Percentiles rank a stretch among this genome's conserved stretches.
These are phyloP conservation scores for Oeneis ivallda DNA, from an alignment of 2,888 invertebrate genomes.

Conservation along the genomic window DNA sequence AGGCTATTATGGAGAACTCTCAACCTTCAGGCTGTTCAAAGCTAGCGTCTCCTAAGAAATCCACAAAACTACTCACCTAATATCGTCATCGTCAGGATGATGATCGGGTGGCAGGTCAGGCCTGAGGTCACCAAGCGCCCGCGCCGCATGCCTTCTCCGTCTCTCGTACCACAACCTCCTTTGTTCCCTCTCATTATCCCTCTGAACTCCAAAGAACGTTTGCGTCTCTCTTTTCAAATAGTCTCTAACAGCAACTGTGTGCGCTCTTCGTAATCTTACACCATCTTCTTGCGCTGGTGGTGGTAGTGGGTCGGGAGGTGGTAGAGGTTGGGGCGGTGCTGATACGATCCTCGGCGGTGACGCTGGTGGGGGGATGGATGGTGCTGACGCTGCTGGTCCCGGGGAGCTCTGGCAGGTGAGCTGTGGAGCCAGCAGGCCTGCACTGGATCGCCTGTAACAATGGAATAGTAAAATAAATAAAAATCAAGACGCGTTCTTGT, in stretches of 20 bases:
- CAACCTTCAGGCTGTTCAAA: too few species aligned
- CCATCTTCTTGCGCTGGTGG: constrained; percentile 72
- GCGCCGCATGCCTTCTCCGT: constrained; percentile 88
- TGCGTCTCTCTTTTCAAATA: constrained; percentile 91
- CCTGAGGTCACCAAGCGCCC: constrained; percentile 84
- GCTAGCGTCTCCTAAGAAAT: background rate
- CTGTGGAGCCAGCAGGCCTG: constrained; percentile 72
- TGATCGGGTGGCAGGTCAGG: constrained; percentile 82
- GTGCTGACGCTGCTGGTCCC: constrained; percentile 60
- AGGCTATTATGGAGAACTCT: too few species aligned
- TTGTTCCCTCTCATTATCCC: constrained; percentile 87
- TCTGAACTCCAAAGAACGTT: constrained; percentile 92
- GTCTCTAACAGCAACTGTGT: constrained; percentile 76
- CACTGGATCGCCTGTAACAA: constrained; percentile 76
- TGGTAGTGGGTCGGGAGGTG: constrained; percentile 60
- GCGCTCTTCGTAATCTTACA: constrained; percentile 70
- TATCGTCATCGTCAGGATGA: constrained; percentile 82
- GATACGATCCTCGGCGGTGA: constrained; percentile 72
- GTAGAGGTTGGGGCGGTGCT: constrained; percentile 57
- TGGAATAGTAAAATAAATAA: constrained; percentile 20
- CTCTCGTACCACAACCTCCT: constrained; percentile 90
- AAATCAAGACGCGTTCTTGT: too few species aligned
- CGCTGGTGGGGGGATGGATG: constrained; percentile 64
- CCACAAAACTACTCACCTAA: constrained; percentile 59
- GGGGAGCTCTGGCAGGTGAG: constrained; percentile 69